Evolutionary conservation across 2,113 vertebrate genomes (phyloP), one percentile per base, ranked within the genome.

Genomic region (Anthoscopus minutus): DNA sequence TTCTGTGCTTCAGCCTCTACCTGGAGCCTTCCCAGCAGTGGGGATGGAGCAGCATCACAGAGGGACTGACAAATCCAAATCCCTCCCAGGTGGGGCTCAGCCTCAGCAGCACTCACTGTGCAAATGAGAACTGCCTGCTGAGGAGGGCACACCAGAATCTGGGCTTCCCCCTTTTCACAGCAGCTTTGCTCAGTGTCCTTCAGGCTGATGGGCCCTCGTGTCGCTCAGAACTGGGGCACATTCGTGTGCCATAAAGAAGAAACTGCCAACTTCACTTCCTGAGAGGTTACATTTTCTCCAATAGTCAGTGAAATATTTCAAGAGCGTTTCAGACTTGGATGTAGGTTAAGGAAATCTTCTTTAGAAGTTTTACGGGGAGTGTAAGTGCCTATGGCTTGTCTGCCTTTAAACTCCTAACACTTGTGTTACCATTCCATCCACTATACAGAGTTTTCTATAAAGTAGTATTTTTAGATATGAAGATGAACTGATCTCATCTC

Each of bases 401-500:
- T 64, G 35, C 64, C 74, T 89, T 94, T 88, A 70, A 90, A 82
- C 42, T 93, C 48, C 44, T 65, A 77, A 45, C 3, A 19, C 45
- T 42, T 73, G 28, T 73, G 37, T 92, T 93, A 70, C 37, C 79
- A 30, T 90, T 88, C 27, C 45, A 90, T 85, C 62, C 82, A 70
- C 38, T 61, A 62, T 53, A 65, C 65, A 72, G 85, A 88, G 62
- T 83, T 80, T 88, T 70, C 45, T 70, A 4, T 93, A 79, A 96
- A 94, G 70, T 44, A 77, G 50, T 90, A 94, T 95, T 93, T 95
- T 92, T 93, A 95, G 96, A 88, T 90, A 62, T 44, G 83, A 86
- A 90, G 88, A 88, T 58, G 45, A 94, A 80, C 74, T 88, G 20
- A 70, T 89, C 38, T 93, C 42, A 62, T 94, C 45, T 92, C 23